Evolutionary conservation across 2,888 invertebrate genomes (phyloP).

Genomic region (Polymixis lichenea): DNA sequence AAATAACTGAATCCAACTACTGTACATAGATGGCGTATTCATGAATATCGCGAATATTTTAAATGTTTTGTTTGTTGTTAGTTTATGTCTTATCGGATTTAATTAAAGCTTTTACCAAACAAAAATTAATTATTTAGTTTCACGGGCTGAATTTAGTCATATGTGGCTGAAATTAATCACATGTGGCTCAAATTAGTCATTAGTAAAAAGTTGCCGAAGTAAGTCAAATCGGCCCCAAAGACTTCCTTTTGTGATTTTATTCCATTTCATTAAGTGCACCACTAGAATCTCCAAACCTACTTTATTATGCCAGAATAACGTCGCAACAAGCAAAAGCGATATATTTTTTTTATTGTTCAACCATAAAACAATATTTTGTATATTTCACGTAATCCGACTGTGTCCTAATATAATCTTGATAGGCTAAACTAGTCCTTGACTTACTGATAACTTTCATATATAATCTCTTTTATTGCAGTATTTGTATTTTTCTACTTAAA

Average conservation of each 20-base stretch:
- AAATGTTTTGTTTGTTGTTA: background rate
- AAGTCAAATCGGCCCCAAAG: background rate
- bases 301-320: background rate
- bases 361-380: conserved; percentile 18
- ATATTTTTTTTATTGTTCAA: conserved; percentile 20
- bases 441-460: conserved; percentile 30
- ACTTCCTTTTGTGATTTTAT: background rate
- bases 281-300: background rate
- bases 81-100: conserved; percentile 10
- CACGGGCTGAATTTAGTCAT: no score
- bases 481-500: conserved; percentile 18
- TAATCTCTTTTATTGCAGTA: conserved; percentile 16
- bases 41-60: background rate
- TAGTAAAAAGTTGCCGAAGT: background rate
- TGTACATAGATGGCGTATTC: background rate
- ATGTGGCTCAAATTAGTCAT: background rate
- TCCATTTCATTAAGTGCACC: background rate
- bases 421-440: conserved; percentile 27
- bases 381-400: conserved; percentile 7
- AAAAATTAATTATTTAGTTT: background rate
- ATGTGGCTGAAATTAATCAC: background rate
- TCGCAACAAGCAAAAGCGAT: background rate
- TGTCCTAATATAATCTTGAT: conserved; percentile 29
- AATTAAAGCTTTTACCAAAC: background rate
- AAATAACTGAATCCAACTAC: no score